Evolutionary conservation across 2,113 vertebrate genomes (phyloP), one percentile per base, ranked within the genome.

Genomic region (Sinocyclocheilus anophthalmus): DNA sequence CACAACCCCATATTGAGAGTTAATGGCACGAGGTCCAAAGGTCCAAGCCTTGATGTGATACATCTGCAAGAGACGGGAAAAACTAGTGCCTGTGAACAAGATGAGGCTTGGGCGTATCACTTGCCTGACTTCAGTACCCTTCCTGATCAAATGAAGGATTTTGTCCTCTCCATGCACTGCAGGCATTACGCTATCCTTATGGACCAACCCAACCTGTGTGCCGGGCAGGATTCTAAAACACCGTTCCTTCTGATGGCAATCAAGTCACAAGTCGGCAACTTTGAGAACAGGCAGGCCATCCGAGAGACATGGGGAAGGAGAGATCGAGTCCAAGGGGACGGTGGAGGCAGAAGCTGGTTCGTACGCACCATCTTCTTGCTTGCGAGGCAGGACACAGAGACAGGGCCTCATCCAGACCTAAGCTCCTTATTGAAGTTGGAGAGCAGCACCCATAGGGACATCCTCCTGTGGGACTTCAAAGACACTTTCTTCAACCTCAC

Each of bases 401-500:
- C 91, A n/a, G 93, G 94, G 6, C 92, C 93, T n/a, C 91, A 94
- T 76, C 93, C 94, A 0, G 91, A 95, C 76, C 91, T 95, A 6
- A 86, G 85, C 6, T 89, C 88, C 16, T 93, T 95, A 4, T 87
- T 96, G 79, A 87, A 92, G 50, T 87, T 94, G 9, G 95, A 96
- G 87, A 95, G 90, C 86, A 84, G 82, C 18, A 92, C 88, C 55
- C 90, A 94, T 26, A 76, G 90, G 4, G 95, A 96, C 69, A 94
- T 96, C 80, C 91, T 96, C 0, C 94, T 93, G 83, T 96, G 95
- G 95, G 95, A 95, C 85, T 96, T 96, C 84, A 88, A 81, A 63
- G 95, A 96, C 86, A 92, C 94, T 2, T 96, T 96, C 89, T 95
- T 93, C 77, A 96, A 96, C 90, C 90, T 96, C 73, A 96, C 95